Base-by-base conservation (phyloP, 2,797 vertebrate species). In the Champsocephalus gunnari region DNA sequence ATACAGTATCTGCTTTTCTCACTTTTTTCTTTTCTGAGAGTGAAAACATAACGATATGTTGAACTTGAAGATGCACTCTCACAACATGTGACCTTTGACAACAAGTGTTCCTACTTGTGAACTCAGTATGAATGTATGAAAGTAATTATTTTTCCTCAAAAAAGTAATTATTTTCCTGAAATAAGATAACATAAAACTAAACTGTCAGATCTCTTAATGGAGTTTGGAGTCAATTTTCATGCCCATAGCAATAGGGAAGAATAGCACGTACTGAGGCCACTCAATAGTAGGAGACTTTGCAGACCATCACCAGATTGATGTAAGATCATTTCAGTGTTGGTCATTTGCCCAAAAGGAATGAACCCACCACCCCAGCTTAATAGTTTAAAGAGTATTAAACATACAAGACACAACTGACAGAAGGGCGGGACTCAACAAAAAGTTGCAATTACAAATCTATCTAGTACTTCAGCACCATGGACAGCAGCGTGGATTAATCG, bases 191-290 rank as follows among this genome's bases (percentile, higher is more conserved):
- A 21, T 66, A 53, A 70, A 50, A 68, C 57, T 70, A 51, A 63
- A 66, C 45, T 38, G 66, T 61, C 47, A 68, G 76, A 73, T 83
- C 86, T 88, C 78, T 66, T 81, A 86, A 85, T 44, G 6, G 49
- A 79, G 64, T 73, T 69, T 84, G 83, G 73, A 67, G 24, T 77
- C 67, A 71, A 49, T 82, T 77, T 75, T 75, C 51, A 69, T 21
- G 43, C 49, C 9, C 28, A 47, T 19, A 62, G 56, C 78, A 75
- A 82, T 63, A 57, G 44, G 12, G 38, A 76, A 73, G 66, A 79
- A 60, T 48, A 54, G 61, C 66, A 61, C 38, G 12, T 57, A 71
- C 16, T 71, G 50, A 68, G 43, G 73, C 57, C 73, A 60, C 3
- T 2, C 64, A 11, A 79, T 32, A 55, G 48, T 43, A 54, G 8